These are phyloP conservation scores for Erpetoichthys calabaricus DNA, from an alignment of 2,797 vertebrate species.

Conservation along the genomic window DNA sequence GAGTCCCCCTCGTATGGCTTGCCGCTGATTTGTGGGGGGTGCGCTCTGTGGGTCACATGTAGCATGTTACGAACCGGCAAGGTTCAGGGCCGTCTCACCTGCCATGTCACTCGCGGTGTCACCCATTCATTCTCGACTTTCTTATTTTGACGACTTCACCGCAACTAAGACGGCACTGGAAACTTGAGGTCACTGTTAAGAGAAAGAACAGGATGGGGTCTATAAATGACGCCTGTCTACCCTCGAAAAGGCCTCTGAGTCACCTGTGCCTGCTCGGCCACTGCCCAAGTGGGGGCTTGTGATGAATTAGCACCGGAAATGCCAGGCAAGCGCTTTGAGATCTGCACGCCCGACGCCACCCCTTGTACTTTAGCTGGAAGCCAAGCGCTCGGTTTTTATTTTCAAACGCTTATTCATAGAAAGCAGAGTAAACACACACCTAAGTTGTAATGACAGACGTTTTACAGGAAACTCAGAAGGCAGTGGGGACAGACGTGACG, in stretches of 20 bases:
- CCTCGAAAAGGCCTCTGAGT: background rate
- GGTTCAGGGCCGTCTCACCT: too few relatives aligned
- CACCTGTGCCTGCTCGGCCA: background rate
- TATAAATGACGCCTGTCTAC: background rate
- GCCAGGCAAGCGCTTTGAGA: background rate
- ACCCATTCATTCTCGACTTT: too few relatives aligned
- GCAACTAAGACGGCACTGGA: too few relatives aligned
- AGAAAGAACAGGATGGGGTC: background rate
- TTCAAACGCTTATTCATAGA: background rate
- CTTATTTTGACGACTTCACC: background rate
- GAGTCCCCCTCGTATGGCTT: too few relatives aligned
- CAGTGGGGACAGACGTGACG: background rate
- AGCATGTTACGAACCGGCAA: too few relatives aligned
- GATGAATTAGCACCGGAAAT: background rate
- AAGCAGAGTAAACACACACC: background rate
- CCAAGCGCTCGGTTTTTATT: background rate
- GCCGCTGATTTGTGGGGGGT: too few relatives aligned
- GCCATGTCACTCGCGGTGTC: too few relatives aligned
- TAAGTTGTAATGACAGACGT: background rate
- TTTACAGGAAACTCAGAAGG: background rate
- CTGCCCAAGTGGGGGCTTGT: background rate
- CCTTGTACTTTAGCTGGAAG: constrained; percentile 1
- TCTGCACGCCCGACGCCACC: background rate
- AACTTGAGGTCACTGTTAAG: too few relatives aligned
- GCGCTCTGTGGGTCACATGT: too few relatives aligned